These are phyloP conservation scores for Tamandua tetradactyla DNA, from an alignment of 2,797 vertebrate species.

Conservation along the genomic window DNA sequence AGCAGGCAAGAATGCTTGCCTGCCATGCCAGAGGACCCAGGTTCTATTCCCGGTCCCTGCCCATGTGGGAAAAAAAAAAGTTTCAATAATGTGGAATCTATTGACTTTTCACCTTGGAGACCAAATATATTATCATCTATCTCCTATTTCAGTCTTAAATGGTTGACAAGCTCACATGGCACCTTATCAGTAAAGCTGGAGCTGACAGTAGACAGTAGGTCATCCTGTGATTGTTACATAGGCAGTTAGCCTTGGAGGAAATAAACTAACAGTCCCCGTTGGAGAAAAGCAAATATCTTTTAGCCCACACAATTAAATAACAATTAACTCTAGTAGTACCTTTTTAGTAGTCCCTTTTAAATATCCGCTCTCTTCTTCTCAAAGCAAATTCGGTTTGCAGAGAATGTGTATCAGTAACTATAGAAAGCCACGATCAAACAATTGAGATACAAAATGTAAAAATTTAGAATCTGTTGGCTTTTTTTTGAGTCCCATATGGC, in stretches of 20 bases:
- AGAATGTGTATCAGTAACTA: background rate
- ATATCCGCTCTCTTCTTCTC: background rate
- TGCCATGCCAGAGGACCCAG: no score
- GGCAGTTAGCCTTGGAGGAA: background rate
- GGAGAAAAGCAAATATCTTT: slow-evolving; percentile 14
- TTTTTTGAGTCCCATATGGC: background rate
- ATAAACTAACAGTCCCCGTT: background rate
- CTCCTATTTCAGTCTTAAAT: slow-evolving; percentile 5
- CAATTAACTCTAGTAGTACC: background rate
- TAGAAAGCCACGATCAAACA: background rate
- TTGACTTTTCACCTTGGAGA: background rate
- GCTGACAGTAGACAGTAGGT: background rate
- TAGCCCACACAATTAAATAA: background rate
- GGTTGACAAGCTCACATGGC: background rate
- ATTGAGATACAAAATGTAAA: slow-evolving; percentile 20
- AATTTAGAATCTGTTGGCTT: background rate
- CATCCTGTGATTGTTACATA: background rate
- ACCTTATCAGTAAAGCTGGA: background rate
- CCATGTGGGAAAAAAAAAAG: no score
- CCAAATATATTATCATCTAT: background rate
- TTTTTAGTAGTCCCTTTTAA: background rate
- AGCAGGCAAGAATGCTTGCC: no score
- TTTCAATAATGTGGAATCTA: background rate
- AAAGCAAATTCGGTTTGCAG: slow-evolving; percentile 30
- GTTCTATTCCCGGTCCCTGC: no score